Base-by-base conservation (phyloP, 2,888 invertebrate species). In the Diaprepes abbreviatus region DNA sequence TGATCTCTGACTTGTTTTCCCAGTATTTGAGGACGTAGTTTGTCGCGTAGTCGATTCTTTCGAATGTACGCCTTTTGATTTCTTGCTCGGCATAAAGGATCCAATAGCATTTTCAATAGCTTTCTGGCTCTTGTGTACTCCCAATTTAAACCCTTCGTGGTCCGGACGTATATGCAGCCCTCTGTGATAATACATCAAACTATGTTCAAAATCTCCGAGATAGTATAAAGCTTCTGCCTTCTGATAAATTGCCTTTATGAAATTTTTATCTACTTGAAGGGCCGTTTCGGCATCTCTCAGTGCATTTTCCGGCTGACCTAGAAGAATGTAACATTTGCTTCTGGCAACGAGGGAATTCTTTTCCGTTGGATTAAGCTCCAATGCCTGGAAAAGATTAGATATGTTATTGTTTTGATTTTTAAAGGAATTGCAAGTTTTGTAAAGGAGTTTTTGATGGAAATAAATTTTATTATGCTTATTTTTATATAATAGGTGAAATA, bases 191-290 rank as follows among this genome's bases (percentile, higher is more conserved):
- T 92, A 95, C 80, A 97, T 94, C 21, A 97, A 88, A 76, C 96
- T 95, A 83, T 95, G 91, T 82, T 97, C 97, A 81, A 97, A 97
- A 81, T 96, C 94, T 0, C 96, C 96, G 55, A 96, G 88, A 82
- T 93, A 93, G 84, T 96, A 97, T 36, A 97, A 86, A 0, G 95
- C 92, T 83, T 97, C 97, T 0, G 96, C 97, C 84, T 97, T 97
- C 80, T 95, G 94, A 79, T 92, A 93, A 70, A 96, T 88, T 3
- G 91, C 93, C 77, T 88, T 88, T 59, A 91, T 88, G 79, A 91
- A 92, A 73, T 88, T 89, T 43, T 91, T 90, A 77, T 93, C 93
- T 58, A 90, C 86, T 52, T 86, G 86, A 1, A 97, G 85, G 0
- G 96, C 95, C 1, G 90, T 88, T 81, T 97, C 95, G 0, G 96